phyloP scores from a whole-genome alignment of 2,797 vertebrate species.

The Sitta carolinensis region DNA sequence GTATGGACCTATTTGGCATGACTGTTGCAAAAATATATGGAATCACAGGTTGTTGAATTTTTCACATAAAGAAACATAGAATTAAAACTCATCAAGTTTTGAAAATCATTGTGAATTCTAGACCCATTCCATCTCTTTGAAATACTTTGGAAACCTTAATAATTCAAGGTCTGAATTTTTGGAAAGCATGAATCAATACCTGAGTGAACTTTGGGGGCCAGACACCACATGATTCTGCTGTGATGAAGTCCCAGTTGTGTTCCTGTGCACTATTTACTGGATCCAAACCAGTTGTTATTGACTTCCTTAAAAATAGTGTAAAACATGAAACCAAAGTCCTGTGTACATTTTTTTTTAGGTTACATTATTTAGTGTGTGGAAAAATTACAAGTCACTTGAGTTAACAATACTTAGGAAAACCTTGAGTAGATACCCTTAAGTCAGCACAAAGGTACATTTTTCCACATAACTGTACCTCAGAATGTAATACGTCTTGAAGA shows the following conservation, averaged over 20 bases:
- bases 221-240: not conserved
- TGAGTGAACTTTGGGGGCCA: not conserved
- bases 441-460: not conserved
- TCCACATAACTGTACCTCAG: not conserved
- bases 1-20: not conserved
- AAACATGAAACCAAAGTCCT: not conserved
- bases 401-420: not conserved
- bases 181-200: not conserved
- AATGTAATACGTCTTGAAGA: not conserved
- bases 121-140: not conserved
- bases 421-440: not conserved
- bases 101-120: not conserved
- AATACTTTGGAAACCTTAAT: not conserved
- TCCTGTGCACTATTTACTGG: not conserved
- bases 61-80: not conserved
- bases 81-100: not conserved
- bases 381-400: not conserved
- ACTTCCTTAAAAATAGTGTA: not conserved
- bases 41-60: not conserved
- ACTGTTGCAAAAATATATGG: not conserved
- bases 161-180: not conserved
- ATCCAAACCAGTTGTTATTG: not conserved
- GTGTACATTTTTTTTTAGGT: not conserved
- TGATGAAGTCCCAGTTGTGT: not conserved
- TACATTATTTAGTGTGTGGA: not conserved